Evolutionary conservation across 2,113 vertebrate species (phyloP).

Genomic region (Microcebus ravelobensis): DNA sequence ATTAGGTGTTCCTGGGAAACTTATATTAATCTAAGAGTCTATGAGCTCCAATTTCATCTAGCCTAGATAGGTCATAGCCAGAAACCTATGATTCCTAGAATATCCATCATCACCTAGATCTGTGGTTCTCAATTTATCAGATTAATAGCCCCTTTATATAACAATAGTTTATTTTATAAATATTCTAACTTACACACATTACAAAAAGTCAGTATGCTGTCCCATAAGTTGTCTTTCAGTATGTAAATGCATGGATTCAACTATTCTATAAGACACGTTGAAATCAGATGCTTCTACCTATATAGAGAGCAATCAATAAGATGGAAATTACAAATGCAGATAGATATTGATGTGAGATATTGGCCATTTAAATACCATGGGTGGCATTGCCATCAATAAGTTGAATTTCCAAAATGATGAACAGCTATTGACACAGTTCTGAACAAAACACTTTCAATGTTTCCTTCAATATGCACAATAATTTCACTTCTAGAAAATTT

Average conservation of each 20-base stretch:
- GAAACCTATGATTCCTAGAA: neutral
- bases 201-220: neutral
- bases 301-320: neutral
- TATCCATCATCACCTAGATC: neutral
- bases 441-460: neutral
- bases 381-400: neutral
- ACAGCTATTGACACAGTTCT: neutral
- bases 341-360: neutral
- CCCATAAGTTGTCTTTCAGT: neutral
- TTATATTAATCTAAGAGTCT: neutral
- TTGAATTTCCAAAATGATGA: slow-evolving; percentile 9
- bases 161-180: neutral
- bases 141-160: neutral
- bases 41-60: neutral
- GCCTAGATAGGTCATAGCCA: neutral
- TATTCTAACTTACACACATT: neutral
- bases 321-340: neutral
- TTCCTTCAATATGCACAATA: neutral
- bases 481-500: neutral
- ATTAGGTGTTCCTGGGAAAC: neutral
- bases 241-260: neutral
- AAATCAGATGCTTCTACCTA: neutral
- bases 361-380: neutral
- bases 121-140: neutral
- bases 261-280: neutral